Evolutionary conservation across 64 coral and sea anemone genomes (phyloP), one percentile per base, ranked within the genome.

Genomic region (Montipora capricornis): DNA sequence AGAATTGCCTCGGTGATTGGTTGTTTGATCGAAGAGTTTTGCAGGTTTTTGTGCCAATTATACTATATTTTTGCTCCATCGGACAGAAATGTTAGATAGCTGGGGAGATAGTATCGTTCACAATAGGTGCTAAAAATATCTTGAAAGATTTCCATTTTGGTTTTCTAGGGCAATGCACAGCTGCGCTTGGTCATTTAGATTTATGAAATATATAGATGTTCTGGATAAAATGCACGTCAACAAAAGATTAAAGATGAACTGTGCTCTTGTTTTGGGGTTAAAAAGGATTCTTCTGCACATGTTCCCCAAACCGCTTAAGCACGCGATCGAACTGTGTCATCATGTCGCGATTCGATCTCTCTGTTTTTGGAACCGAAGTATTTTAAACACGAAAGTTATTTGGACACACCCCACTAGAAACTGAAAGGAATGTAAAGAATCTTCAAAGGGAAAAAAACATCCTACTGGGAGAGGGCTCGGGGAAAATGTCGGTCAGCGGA

Each of bases 91-190:
- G 49, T 9, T 50, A 22, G 64, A 68, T 68, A 4, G 17, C 64
- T 1, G 64, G 17, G 12, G 64, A 22, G 68, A 71, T 86, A 50
- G 50, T 86, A 71, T 73, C 47, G 58, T 10, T 22, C 64, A 86
- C 14, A 19, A 86, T 16, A 48, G 48, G 2, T 5, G 44, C 82
- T 86, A 86, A 86, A 86, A 86, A 86, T 86, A 86, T 48, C 64
- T 24, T 17, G 11, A 69, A 85, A 68, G 16, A 85, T 20, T 86
- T 86, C 15, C 62, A 70, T 70, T 47, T 48, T 84, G 0, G n/a
- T 44, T 68, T 68, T 67, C 80, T 62, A 61, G 57, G 53, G 26
- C 55, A 62, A 74, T 3, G 80, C 6, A 12, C 49, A 26, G 20
- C 50, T 59, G 50, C 53, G 4, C 44, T 19, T 84, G 61, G 19